Evolutionary conservation across 2,888 invertebrate species (phyloP), one percentile per base, ranked within the genome.

Genomic region (Polyommatus iphigenia): DNA sequence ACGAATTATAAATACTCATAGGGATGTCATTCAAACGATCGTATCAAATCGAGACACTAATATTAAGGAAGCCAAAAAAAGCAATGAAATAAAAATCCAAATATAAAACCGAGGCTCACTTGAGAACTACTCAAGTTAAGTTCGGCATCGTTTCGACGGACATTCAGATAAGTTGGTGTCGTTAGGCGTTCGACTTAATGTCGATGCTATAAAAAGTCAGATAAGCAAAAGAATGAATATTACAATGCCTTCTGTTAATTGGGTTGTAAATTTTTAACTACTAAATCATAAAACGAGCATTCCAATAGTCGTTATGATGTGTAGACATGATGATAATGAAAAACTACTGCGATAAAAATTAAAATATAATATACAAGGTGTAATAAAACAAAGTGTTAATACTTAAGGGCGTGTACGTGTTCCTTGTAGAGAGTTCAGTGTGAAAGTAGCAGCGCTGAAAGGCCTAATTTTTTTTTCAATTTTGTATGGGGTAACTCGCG

Each of bases 151-250:
- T 67, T 67, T 18, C 29, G 32, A 4, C 67, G 15, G 29, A 67
- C 67, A 67, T 67, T 32, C 2, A 67, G 29, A 67, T 67, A 67
- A 67, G 67, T 67, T 32, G 15, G 2, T 67, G 67, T 67, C 67
- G 67, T 67, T 67, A 67, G 29, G 67, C 29, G 67, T 32, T 67
- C 67, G 15, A 29, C 29, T 67, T 67, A 29, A 67, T 67, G 67
- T 67, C 18, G 67, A 29, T 67, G 67, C 67, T 67, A 67, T 67
- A 67, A 32, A 67, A 67, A 29, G 29, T 15, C 15, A 13, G 67
- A 67, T 67, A 67, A 67, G 67, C 13, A 32, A 67, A 67, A 67
- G 67, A 32, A 67, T 67, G 67, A 67, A 67, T 67, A 67, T 67
- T 18, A 67, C 67, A 67, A 29, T 29, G 67, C 29, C 29, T 67